Evolutionary conservation across 2,113 vertebrate genomes (phyloP), one percentile per base, ranked within the genome.

Genomic region (Proteles cristata): DNA sequence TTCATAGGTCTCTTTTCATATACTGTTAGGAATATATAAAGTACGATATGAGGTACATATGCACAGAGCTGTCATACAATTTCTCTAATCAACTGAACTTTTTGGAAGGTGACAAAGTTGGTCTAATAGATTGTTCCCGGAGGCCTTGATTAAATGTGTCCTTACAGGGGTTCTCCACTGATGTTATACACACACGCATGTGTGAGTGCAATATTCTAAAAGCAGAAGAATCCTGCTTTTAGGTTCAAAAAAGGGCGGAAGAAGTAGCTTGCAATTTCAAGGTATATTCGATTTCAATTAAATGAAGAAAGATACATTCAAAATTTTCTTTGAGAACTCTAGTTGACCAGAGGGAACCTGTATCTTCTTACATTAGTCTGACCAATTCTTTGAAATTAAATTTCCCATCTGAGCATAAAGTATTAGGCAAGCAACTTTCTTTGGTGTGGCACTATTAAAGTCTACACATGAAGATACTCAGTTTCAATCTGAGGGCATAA

Each of bases 401-500:
- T 95, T 96, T 98, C 92, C 95, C 96, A 92, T 39, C 10, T 4
- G 7, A 96, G n/a, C 69, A 92, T 92, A 93, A 93, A 97, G 92
- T 97, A 95, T 92, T 43, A 77, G 90, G 11, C 79, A 97, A 97
- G 84, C 86, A 97, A 65, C 71, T 96, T 96, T 95, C 93, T 97
- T 97, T 90, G 90, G 90, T 43, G 90, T 65, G 45, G 82, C 39
- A 89, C 93, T 73, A 95, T 91, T 96, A 89, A 97, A n/a, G 7
- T 68, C 81, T 95, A 71, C 50, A 92, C 95, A 97, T 93, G 95
- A 97, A 98, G 98, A 98, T 86, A 95, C 86, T 97, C 96, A 95
- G 94, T 96, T 97, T 98, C 92, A 95, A 88, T 97, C 96, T 80
- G 88, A 95, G 90, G 73, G 84, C 74, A 92, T 97, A 98, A 98